These are phyloP conservation scores for Ornithorhynchus anatinus DNA, from an alignment of 2,113 vertebrate species.

Conservation along the genomic window DNA sequence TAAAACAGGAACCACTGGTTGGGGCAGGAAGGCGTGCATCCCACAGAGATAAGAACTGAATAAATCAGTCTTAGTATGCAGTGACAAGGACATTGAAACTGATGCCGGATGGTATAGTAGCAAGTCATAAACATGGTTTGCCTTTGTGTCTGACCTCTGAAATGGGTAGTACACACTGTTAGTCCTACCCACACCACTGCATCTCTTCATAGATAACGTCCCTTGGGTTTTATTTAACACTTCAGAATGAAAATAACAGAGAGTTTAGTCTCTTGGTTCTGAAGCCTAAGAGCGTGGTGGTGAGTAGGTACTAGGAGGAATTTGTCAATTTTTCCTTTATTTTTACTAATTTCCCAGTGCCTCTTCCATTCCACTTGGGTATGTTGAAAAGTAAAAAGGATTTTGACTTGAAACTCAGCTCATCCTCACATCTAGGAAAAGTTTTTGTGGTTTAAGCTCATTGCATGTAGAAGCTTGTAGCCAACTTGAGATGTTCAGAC, in stretches of 20 bases:
- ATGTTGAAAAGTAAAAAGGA: neutral
- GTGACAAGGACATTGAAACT: neutral
- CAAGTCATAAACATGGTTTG: neutral
- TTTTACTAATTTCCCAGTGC: neutral
- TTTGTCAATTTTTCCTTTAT: neutral
- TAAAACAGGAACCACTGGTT: neutral
- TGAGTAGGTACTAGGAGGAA: neutral
- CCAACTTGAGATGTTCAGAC: neutral
- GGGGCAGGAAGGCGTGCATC: neutral
- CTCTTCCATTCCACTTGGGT: neutral
- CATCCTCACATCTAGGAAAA: neutral
- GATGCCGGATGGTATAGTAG: neutral
- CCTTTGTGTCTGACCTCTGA: neutral
- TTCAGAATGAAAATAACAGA: no score
- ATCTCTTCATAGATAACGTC: neutral
- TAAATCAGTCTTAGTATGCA: neutral
- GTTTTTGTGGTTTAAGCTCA: neutral
- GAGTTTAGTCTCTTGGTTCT: no score
- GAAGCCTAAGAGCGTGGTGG: neutral
- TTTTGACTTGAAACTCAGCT: neutral
- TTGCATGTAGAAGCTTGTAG: neutral
- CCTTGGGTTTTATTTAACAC: neutral
- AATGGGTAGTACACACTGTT: rapidly evolving
- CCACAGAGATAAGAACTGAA: neutral
- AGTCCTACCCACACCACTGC: neutral